Evolutionary conservation across 2,113 vertebrate species (phyloP).

Genomic region (Narcine bancroftii): DNA sequence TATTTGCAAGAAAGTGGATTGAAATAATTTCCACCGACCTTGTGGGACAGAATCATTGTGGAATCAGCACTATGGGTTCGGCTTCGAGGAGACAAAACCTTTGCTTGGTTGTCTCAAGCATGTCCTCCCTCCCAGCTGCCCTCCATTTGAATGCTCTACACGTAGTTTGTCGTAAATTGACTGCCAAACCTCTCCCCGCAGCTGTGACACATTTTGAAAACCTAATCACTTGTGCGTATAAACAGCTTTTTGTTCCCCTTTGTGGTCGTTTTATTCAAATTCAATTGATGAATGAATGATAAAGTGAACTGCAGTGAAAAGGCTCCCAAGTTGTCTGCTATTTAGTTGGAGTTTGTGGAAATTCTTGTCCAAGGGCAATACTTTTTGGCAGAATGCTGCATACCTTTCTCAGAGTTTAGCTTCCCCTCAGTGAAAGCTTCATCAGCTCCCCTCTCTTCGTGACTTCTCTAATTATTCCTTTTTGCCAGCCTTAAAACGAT

Average conservation of each 20-base stretch:
- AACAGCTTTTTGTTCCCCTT: slow-evolving; percentile 28
- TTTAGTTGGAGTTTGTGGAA: neutral
- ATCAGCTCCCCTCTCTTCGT: neutral
- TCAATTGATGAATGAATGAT: slow-evolving; percentile 27
- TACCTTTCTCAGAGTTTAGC: neutral
- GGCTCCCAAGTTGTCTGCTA: slow-evolving; percentile 23
- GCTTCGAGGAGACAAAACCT: neutral
- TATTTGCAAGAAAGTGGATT: neutral
- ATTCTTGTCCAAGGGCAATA: neutral
- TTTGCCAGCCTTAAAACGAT: neutral
- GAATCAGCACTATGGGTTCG: neutral
- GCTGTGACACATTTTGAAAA: slow-evolving; percentile 12
- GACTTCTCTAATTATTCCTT: neutral
- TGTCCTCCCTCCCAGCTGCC: neutral
- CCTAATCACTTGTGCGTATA: slow-evolving; percentile 25
- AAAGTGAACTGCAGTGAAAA: slow-evolving; percentile 20
- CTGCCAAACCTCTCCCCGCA: slow-evolving; percentile 13
- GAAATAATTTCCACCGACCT: neutral
- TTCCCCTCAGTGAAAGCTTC: neutral
- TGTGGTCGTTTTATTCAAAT: slow-evolving; percentile 28
- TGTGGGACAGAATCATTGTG: neutral
- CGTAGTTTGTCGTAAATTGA: neutral
- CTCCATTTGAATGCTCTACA: neutral
- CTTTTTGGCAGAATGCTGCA: neutral
- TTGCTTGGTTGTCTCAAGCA: neutral